Evolutionary conservation across 2,113 vertebrate species (phyloP).

Genomic region (Syrmaticus mikado): DNA sequence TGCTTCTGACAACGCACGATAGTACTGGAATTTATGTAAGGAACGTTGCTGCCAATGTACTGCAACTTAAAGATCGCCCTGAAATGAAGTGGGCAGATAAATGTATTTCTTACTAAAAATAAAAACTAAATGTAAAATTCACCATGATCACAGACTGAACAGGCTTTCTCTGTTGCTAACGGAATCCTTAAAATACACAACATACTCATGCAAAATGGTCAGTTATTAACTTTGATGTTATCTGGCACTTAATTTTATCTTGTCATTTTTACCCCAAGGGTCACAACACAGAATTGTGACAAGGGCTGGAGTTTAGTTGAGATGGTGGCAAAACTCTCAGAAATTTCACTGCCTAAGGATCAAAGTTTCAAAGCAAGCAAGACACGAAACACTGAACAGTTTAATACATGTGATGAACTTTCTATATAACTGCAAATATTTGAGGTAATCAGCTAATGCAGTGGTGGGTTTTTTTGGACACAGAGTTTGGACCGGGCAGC

Average conservation of each 20-base stretch:
- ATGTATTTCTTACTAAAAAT: neutral
- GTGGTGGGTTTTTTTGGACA: neutral
- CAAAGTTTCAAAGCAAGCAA: neutral
- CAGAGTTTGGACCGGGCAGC: neutral
- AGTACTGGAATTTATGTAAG: slow-evolving; percentile 38
- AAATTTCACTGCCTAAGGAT: neutral
- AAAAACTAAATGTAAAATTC: neutral
- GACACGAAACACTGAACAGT: neutral
- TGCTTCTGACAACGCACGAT: slow-evolving; percentile 30
- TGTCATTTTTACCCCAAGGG: neutral
- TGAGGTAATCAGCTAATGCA: neutral
- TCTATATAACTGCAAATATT: neutral
- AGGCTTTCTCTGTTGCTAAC: neutral
- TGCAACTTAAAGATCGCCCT: neutral
- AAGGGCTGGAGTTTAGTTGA: neutral
- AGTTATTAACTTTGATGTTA: neutral
- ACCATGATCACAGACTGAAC: neutral
- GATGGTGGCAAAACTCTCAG: neutral
- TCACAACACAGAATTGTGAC: neutral
- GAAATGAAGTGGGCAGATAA: neutral
- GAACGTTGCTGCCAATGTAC: neutral
- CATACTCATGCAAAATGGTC: neutral
- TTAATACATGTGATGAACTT: neutral
- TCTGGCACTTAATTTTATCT: neutral
- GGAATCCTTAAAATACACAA: neutral